phyloP scores from a whole-genome alignment of 2,888 invertebrate species.

The Kuschelorhynchus macadamiae region DNA sequence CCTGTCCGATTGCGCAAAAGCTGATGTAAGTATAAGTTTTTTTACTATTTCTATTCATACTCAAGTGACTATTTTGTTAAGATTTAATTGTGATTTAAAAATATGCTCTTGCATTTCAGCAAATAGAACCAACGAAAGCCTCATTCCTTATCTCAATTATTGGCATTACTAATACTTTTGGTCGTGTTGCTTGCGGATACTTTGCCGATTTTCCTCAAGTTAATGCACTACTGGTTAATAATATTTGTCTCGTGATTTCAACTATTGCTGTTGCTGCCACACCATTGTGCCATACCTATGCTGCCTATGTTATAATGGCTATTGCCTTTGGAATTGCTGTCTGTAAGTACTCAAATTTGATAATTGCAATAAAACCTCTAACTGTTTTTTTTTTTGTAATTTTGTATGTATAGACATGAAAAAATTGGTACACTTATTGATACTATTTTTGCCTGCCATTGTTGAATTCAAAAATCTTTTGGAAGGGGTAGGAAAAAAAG shows the following conservation, averaged over 20 bases:
- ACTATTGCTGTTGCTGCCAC: slow-evolving; percentile 88
- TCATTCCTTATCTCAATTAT: slow-evolving; percentile 86
- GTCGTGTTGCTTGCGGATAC: slow-evolving; percentile 90
- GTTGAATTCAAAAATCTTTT: no score
- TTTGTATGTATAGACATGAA: no score
- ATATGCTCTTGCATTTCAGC: slow-evolving; percentile 72
- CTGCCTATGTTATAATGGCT: slow-evolving; percentile 83
- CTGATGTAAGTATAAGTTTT: slow-evolving; percentile 73
- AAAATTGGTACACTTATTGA: no score
- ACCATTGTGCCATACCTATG: slow-evolving; percentile 86
- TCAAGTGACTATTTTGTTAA: no score
- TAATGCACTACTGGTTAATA: slow-evolving; percentile 93
- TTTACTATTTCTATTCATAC: no score
- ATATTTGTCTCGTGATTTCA: slow-evolving; percentile 90
- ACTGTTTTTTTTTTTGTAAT: no score
- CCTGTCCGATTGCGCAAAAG: slow-evolving; percentile 85
- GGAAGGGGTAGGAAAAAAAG: no score
- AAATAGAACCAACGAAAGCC: slow-evolving; percentile 79
- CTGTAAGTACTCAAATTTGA: slow-evolving; percentile 85
- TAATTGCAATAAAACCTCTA: no score
- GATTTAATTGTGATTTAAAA: neutral
- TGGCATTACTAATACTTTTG: slow-evolving; percentile 95
- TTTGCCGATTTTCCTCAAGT: slow-evolving; percentile 94
- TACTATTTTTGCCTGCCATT: no score
- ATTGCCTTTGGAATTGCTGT: slow-evolving; percentile 93